phyloP scores from a whole-genome alignment of 1,140 invertebrate genomes.

The Temnothorax curvispinosus region DNA sequence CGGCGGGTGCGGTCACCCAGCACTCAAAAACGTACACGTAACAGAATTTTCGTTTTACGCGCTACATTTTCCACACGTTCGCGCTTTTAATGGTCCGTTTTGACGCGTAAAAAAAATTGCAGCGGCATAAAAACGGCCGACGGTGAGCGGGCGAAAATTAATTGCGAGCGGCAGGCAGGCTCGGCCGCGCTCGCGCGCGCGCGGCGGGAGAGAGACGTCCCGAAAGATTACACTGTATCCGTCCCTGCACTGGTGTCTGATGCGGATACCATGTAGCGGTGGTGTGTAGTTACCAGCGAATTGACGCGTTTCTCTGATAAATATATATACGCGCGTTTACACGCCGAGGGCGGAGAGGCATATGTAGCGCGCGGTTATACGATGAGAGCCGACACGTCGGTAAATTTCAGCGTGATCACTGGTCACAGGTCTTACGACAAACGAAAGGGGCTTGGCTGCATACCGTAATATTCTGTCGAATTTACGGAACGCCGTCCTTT shows the following conservation, averaged over 20 bases:
- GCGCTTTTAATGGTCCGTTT: slow-evolving; percentile 47
- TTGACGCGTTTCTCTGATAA: slow-evolving; percentile 66
- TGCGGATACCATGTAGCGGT: slow-evolving; percentile 42
- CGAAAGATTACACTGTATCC: slow-evolving; percentile 48
- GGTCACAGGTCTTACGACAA: slow-evolving; percentile 68
- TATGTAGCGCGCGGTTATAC: slow-evolving; percentile 59
- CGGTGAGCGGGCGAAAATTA: slow-evolving; percentile 23
- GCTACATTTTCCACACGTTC: slow-evolving; percentile 27
- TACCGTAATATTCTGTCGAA: slow-evolving; percentile 78
- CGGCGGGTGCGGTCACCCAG: not conserved
- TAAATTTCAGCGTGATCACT: slow-evolving; percentile 79
- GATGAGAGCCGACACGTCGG: slow-evolving; percentile 73
- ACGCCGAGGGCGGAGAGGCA: not conserved
- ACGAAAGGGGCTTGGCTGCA: slow-evolving; percentile 66
- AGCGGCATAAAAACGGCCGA: slow-evolving; percentile 17
- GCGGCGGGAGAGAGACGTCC: slow-evolving; percentile 5
- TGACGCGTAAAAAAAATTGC: slow-evolving; percentile 42
- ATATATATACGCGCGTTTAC: slow-evolving; percentile 53
- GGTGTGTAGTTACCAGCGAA: slow-evolving; percentile 57
- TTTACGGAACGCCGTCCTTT: slow-evolving; percentile 76
- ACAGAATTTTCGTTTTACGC: slow-evolving; percentile 39
- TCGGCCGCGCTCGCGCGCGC: not conserved
- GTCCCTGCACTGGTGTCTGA: slow-evolving; percentile 33
- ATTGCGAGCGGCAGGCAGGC: slow-evolving; percentile 23
- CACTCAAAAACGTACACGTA: slow-evolving; percentile 5